Evolutionary conservation across 1,140 invertebrate genomes (phyloP).

Genomic region (Himalopsyche phryganea): DNA sequence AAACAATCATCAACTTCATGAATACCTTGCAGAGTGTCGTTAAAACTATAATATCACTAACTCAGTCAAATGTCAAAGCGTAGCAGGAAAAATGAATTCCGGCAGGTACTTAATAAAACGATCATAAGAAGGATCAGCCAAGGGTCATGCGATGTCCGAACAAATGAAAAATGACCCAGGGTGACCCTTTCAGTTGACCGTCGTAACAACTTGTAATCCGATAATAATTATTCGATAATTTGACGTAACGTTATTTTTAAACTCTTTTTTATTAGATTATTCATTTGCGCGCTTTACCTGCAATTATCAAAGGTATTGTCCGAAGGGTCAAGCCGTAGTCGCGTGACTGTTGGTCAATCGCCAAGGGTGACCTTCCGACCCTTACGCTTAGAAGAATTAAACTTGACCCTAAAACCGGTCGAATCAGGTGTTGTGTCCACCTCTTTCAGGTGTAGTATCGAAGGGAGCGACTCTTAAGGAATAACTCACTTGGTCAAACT

Average conservation of each 20-base stretch:
- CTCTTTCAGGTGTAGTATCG: too few relatives aligned
- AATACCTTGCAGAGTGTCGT: too few relatives aligned
- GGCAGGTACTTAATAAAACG: background rate
- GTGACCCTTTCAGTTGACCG: background rate
- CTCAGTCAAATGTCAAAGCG: too few relatives aligned
- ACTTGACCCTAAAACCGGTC: slow-evolving; percentile 6
- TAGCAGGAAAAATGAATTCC: too few relatives aligned
- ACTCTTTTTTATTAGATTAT: background rate
- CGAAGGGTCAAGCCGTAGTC: background rate
- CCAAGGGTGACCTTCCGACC: background rate
- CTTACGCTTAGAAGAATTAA: background rate
- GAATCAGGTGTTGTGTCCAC: background rate
- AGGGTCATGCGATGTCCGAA: slow-evolving; percentile 6
- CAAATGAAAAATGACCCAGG: slow-evolving; percentile 16
- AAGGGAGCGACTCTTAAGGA: too few relatives aligned
- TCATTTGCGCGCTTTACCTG: slow-evolving; percentile 5
- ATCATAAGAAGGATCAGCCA: background rate
- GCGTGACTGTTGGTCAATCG: background rate
- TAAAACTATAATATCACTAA: too few relatives aligned
- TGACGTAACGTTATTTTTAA: slow-evolving; percentile 7
- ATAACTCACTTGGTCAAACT: too few relatives aligned
- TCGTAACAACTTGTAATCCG: slow-evolving; percentile 5
- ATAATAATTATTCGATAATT: slow-evolving; percentile 15
- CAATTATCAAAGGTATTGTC: background rate
- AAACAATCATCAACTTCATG: too few relatives aligned